These are phyloP conservation scores for Sebastes hubbsi DNA, from an alignment of 2,797 vertebrate genomes.

Conservation along the genomic window DNA sequence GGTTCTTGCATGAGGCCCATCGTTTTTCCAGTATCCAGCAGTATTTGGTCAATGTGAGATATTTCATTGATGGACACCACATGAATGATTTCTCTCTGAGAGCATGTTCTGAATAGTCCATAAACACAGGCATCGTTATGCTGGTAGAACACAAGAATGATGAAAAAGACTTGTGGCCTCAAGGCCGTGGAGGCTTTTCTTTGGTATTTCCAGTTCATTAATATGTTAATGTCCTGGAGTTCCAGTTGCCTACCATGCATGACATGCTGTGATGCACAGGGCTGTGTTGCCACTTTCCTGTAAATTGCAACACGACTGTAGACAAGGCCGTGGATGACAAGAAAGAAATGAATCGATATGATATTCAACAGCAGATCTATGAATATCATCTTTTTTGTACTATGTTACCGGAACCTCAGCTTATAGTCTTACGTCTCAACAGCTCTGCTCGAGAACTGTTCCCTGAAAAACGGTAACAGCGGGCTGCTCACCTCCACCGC, in stretches of 20 bases:
- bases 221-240: slow-evolving; percentile 39
- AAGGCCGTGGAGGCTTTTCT: slow-evolving; percentile 17
- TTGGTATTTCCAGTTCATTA: slow-evolving; percentile 45
- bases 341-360: neutral
- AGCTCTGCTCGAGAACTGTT: slow-evolving; percentile 3
- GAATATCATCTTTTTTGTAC: slow-evolving; percentile 22
- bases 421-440: neutral
- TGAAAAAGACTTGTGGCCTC: slow-evolving; percentile 23
- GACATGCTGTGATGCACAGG: slow-evolving; percentile 9
- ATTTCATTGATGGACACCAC: neutral
- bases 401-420: slow-evolving; percentile 3
- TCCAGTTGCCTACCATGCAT: slow-evolving; percentile 1
- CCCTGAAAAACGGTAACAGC: slow-evolving; percentile 20
- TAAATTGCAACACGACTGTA: slow-evolving; percentile 1
- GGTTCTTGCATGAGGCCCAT: neutral
- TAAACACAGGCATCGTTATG: slow-evolving; percentile 3
- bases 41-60: neutral
- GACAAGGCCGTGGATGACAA: neutral
- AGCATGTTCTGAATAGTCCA: slow-evolving; percentile 3
- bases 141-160: neutral
- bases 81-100: neutral
- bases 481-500: slow-evolving; percentile 20
- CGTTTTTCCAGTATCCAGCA: neutral
- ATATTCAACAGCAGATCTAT: slow-evolving; percentile 19
- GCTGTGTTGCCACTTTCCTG: neutral